Evolutionary conservation across 2,888 invertebrate species (phyloP), one percentile per base, ranked within the genome.

Genomic region (Galerucella calmariensis): DNA sequence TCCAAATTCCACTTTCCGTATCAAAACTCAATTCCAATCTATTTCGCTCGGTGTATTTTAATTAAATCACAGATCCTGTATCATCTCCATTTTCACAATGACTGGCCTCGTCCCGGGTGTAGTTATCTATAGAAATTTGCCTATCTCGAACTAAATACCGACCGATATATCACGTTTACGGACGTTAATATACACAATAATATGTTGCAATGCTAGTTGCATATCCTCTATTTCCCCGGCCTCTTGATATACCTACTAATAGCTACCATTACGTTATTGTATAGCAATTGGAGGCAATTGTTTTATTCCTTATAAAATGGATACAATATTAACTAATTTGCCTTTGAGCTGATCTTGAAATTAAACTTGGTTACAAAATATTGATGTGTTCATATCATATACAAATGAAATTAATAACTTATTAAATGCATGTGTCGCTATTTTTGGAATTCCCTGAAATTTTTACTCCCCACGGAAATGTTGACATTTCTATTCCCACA

Each of bases 131-230:
- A 61, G 72, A 62, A 72, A 67, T 72, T 67, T 67, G 46, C 72
- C 66, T 72, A 63, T 72, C 72, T 61, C 61, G n/a, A n/a, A 72
- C 53, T 62, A 67, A 67, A 61, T 67, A 72, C 59, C 44, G 27
- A 67, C 74, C 67, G 63, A 74, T 74, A 71, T 74, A 71, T 74
- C 74, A 70, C 9, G 51, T 67, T 61, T 59, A 48, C 44, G 66
- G 67, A 73, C 70, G 61, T 27, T 66, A 67, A 71, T 71, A 48
- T 66, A 66, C 35, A 67, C 70, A 70, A 70, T 74, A 74, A 71
- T 74, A 63, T 67, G 70, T 67, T 67, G 61, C 61, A 70, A 44
- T 74, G 51, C 67, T 53, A 70, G 53, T 27, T 62, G 44, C 61
- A 74, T 67, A 69, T 74, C 70, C 70, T 74, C 65, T 69, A 24